Base-by-base conservation (phyloP, 2,888 invertebrate genomes). In the Caenorhabditis sp. region DNA sequence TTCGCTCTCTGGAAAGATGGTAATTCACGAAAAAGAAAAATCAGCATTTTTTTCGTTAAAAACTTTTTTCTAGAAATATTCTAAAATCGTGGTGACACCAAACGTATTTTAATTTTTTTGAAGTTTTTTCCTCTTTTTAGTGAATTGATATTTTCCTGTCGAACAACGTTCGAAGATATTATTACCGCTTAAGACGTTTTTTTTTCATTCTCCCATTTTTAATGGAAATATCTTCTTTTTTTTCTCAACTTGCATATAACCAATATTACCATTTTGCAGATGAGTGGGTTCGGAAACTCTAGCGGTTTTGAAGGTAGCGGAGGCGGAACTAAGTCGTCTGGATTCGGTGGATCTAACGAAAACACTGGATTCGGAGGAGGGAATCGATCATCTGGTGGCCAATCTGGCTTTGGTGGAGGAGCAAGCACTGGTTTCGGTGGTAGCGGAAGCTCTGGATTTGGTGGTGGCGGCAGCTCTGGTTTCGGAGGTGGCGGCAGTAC, bases 221-320 rank as follows among this genome's bases (percentile, higher is more conserved):
- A 23, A 53, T 20, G 53, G 4, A 10, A 36, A 36, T 36, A 10
- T 36, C 10, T 36, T 36, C 10, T 36, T 36, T 36, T 10, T 36
- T 36, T 36, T 36, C 10, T 36, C 36, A 36, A 36, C 10, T 36
- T 36, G 5, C 36, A 36, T 5, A 10, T 8, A 8, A 36, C 36
- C 5, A 36, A 8, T 36, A 8, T 36, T 36, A 53, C 5, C 23
- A 10, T 12, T 20, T 23, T 23, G 1, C n/a, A 26, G 12, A 56
- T 21, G 17, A 61, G 14, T 21, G 57, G 43, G 20, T 57, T 60
- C 49, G 63, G 54, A 59, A 54, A 49, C 21, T 36, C 56, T 50
- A 4, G 3, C 14, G 57, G 57, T 20, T 17, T 8, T 36, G 31
- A 27, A 12, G 57, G 57, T 8, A 17, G 2, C 57, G 23, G 20